phyloP scores from a whole-genome alignment of 2,113 vertebrate species.

The Hepsetus odoe region DNA sequence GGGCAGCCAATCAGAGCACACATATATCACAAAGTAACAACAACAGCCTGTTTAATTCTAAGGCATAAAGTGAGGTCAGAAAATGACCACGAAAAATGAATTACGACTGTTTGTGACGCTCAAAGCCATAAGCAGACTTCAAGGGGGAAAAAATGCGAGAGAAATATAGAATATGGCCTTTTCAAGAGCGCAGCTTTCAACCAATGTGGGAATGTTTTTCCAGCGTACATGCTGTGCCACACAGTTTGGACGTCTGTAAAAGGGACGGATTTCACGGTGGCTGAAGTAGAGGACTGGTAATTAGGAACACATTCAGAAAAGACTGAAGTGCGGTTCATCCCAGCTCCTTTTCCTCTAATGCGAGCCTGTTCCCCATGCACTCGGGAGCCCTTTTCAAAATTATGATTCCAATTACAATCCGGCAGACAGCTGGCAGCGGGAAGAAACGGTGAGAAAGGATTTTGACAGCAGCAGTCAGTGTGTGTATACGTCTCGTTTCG shows the following conservation, averaged over 20 bases:
- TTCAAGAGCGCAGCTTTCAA: too few relatives aligned
- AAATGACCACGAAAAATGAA: neutral
- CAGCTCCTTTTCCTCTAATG: neutral
- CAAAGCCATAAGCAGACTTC: too few relatives aligned
- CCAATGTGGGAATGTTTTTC: too few relatives aligned
- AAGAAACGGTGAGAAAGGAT: constrained; percentile 14
- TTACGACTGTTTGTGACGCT: too few relatives aligned
- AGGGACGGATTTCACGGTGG: neutral
- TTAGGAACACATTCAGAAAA: neutral
- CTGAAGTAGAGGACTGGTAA: neutral
- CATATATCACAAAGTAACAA: neutral
- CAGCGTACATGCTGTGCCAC: neutral
- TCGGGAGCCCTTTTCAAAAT: neutral
- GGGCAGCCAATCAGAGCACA: too few relatives aligned
- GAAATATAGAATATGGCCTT: too few relatives aligned
- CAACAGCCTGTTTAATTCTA: neutral
- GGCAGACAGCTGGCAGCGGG: constrained; percentile 18
- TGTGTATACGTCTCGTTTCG: constrained; percentile 57
- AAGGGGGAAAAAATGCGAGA: too few relatives aligned
- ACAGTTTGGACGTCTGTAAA: neutral
- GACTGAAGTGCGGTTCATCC: neutral
- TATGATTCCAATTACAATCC: constrained; percentile 18
- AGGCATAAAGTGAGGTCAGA: neutral
- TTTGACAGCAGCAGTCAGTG: constrained; percentile 57
- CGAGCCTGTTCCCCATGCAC: neutral